Conservation (phyloP, 2,113 vertebrate genomes). For the Alouatta palliata region DNA sequence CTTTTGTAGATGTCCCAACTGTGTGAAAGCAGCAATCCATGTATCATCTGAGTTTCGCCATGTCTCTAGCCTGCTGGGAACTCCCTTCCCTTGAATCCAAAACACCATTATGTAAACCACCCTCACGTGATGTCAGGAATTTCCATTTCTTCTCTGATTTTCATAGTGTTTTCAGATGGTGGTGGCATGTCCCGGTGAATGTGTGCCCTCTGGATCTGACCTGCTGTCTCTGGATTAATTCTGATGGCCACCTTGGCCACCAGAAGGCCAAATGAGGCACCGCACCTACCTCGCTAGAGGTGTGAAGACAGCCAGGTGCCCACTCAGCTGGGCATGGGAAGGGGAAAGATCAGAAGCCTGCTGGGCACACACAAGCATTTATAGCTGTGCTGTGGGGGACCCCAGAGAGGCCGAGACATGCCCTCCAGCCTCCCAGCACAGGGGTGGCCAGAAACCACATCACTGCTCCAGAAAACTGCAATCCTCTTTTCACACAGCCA, state of each 20-base stretch:
- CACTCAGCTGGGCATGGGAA: background rate
- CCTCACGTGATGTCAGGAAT: background rate
- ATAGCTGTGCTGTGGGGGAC: accelerated
- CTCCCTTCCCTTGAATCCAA: background rate
- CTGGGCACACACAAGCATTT: no score
- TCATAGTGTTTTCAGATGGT: background rate
- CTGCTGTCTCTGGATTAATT: background rate
- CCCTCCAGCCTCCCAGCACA: no score
- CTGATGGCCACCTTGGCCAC: background rate
- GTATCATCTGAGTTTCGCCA: no score
- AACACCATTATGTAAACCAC: background rate
- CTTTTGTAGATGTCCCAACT: background rate
- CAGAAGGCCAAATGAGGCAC: background rate
- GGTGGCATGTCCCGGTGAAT: background rate
- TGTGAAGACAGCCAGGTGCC: background rate
- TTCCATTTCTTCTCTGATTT: background rate
- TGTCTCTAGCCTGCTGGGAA: background rate
- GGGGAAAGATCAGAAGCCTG: background rate
- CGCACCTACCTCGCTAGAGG: background rate
- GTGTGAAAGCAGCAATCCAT: background rate
- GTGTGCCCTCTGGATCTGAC: no score
- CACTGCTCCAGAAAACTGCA: no score
- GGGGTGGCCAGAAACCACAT: background rate
- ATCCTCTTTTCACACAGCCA: background rate
- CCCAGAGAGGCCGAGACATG: accelerated